Evolutionary conservation across 2,888 invertebrate genomes (phyloP).

Genomic region (Monopis laevigella): DNA sequence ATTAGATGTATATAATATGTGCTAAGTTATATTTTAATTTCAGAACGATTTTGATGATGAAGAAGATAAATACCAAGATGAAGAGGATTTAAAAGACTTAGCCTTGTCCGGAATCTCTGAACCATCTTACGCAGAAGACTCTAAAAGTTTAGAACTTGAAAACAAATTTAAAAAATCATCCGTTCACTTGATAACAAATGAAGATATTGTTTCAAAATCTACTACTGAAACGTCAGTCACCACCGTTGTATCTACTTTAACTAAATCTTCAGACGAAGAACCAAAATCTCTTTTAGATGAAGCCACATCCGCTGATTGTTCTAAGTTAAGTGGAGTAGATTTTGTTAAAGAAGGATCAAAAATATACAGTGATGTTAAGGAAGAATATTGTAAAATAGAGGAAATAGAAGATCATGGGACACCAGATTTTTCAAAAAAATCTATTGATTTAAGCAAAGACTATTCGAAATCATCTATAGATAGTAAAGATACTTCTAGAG

Average conservation of each 20-base stretch:
- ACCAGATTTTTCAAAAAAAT: slow-evolving; percentile 58
- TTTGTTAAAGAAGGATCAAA: slow-evolving; percentile 53
- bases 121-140: too few relatives aligned
- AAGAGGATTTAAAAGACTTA: too few relatives aligned
- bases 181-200: too few relatives aligned
- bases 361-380: slow-evolving; percentile 49
- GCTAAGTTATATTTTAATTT: slow-evolving; percentile 18
- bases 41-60: slow-evolving; percentile 50
- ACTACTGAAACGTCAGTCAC: slow-evolving; percentile 61
- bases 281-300: slow-evolving; percentile 56
- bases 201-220: slow-evolving; percentile 53
- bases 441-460: slow-evolving; percentile 54
- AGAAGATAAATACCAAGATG: slow-evolving; percentile 13
- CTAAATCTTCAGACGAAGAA: slow-evolving; percentile 57
- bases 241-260: slow-evolving; percentile 52
- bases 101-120: too few relatives aligned
- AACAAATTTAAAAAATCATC: too few relatives aligned
- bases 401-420: slow-evolving; percentile 51
- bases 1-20: not conserved
- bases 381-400: slow-evolving; percentile 39
- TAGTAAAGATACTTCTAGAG: slow-evolving; percentile 59
- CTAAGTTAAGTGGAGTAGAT: slow-evolving; percentile 56
- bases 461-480: slow-evolving; percentile 61
- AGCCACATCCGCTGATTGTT: slow-evolving; percentile 55
- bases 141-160: too few relatives aligned